Conservation (phyloP, 1,140 invertebrate species). For the Probaryconus sp. region DNA sequence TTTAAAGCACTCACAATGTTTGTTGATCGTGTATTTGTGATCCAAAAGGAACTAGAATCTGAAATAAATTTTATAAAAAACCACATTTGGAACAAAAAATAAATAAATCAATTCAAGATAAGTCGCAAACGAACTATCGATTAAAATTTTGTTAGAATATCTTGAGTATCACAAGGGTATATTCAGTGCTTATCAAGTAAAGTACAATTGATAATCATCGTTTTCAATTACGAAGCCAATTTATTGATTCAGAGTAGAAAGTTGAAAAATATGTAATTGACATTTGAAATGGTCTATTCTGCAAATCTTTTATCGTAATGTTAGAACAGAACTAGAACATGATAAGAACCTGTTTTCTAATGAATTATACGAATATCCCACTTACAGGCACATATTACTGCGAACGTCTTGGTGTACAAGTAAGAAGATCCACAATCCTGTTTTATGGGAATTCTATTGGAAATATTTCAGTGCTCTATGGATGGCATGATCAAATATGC, state of each 20-base stretch:
- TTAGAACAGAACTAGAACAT: slow-evolving; percentile 28
- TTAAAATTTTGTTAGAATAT: no score
- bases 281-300: slow-evolving; percentile 24
- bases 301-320: slow-evolving; percentile 33
- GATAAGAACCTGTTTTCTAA: slow-evolving; percentile 49
- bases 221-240: slow-evolving; percentile 36
- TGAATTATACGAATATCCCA: slow-evolving; percentile 34
- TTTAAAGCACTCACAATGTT: no score
- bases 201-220: slow-evolving; percentile 15
- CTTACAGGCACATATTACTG: slow-evolving; percentile 45
- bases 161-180: slow-evolving; percentile 1
- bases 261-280: slow-evolving; percentile 15
- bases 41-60: no score
- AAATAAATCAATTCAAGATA: no score
- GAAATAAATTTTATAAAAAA: no score
- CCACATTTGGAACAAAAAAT: no score
- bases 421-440: slow-evolving; percentile 27
- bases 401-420: slow-evolving; percentile 7
- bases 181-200: background rate
- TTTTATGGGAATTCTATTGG: slow-evolving; percentile 56
- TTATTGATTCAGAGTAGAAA: slow-evolving; percentile 34
- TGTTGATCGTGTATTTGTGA: no score
- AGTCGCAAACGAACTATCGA: no score
- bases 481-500: background rate
- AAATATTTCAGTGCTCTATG: slow-evolving; percentile 40